Evolutionary conservation across 1,140 invertebrate genomes (phyloP).

Genomic region (Stegodyphus mimosarum): DNA sequence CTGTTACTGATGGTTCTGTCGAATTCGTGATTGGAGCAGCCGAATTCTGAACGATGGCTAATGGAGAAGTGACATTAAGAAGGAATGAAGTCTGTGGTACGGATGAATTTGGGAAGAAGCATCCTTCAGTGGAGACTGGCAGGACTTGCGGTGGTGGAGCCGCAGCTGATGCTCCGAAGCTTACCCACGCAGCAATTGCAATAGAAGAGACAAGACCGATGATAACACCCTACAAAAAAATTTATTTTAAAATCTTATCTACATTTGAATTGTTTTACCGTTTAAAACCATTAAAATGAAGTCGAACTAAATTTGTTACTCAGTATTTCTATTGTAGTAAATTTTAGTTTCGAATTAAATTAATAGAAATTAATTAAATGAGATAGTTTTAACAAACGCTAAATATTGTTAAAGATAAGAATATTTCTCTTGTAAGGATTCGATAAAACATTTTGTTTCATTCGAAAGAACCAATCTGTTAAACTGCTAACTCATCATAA

Average conservation of each 20-base stretch:
- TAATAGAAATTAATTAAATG: neutral
- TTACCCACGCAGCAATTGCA: slow-evolving; percentile 25
- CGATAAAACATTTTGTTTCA: too few relatives aligned
- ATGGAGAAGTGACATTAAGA: too few relatives aligned
- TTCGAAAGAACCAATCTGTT: too few relatives aligned
- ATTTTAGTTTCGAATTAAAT: neutral
- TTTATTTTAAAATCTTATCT: neutral
- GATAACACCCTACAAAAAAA: slow-evolving; percentile 18
- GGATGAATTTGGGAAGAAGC: neutral
- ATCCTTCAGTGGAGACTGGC: slow-evolving; percentile 27
- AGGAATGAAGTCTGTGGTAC: too few relatives aligned
- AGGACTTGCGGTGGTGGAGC: slow-evolving; percentile 2
- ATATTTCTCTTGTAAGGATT: too few relatives aligned
- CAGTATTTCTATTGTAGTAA: neutral
- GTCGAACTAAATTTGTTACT: neutral
- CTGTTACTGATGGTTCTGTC: too few relatives aligned
- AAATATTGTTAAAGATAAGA: neutral
- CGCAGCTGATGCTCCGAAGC: slow-evolving; percentile 29
- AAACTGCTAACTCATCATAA: too few relatives aligned
- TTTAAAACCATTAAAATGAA: neutral
- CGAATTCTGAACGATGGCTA: too few relatives aligned
- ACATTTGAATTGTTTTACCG: neutral
- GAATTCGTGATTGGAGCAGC: too few relatives aligned
- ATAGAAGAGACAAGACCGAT: slow-evolving; percentile 2
- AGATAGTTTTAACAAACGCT: neutral